phyloP scores from a whole-genome alignment of 2,888 invertebrate genomes.

The Papilio gigon region DNA sequence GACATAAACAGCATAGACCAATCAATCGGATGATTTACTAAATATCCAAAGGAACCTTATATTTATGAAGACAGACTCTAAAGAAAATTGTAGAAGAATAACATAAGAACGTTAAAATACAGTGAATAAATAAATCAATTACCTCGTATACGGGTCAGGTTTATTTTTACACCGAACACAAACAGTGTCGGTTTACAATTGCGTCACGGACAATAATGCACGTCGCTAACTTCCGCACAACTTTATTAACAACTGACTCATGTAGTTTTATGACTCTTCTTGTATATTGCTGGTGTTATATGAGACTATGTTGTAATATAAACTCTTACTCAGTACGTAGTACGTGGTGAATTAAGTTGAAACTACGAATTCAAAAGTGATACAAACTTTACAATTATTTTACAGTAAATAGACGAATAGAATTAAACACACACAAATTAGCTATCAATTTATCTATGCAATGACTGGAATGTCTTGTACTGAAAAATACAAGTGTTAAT shows the following conservation, averaged over 20 bases:
- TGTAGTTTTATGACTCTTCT: conserved; percentile 25
- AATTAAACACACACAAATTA: too few relatives aligned
- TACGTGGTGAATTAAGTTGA: neutral
- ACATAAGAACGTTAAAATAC: neutral
- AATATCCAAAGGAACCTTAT: too few relatives aligned
- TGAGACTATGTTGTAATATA: neutral
- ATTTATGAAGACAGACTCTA: too few relatives aligned
- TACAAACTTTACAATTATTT: too few relatives aligned
- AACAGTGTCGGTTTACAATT: conserved; percentile 20
- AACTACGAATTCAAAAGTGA: too few relatives aligned
- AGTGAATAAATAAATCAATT: neutral
- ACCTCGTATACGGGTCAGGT: neutral
- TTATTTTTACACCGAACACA: conserved; percentile 6
- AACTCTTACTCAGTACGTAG: neutral
- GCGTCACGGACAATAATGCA: conserved; percentile 10
- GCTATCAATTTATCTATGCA: too few relatives aligned
- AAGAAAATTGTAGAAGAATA: too few relatives aligned
- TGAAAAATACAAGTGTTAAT: too few relatives aligned
- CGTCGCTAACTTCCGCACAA: conserved; percentile 26
- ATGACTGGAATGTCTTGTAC: too few relatives aligned
- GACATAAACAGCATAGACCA: too few relatives aligned
- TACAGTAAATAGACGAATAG: too few relatives aligned
- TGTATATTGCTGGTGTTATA: conserved; percentile 4
- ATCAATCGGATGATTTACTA: neutral
- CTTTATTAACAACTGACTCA: conserved; percentile 28